phyloP scores from a whole-genome alignment of 2,888 invertebrate genomes.

The Rhopalosiphum nymphaeae region DNA sequence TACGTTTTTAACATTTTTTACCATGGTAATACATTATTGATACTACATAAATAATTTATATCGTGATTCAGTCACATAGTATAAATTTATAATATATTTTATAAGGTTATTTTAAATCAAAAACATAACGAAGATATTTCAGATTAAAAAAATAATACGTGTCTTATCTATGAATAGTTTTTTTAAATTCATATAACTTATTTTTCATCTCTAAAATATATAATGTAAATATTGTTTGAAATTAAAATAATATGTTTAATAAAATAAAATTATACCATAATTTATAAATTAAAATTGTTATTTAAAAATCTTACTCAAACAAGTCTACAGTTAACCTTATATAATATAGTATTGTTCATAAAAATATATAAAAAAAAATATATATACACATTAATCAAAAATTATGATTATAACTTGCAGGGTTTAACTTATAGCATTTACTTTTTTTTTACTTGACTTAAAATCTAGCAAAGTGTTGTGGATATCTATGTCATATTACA shows the following conservation, averaged over 20 bases:
- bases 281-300: not conserved
- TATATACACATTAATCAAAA: not conserved
- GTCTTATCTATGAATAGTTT: not conserved
- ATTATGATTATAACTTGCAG: not conserved
- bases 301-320: not conserved
- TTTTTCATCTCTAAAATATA: not conserved
- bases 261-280: not conserved
- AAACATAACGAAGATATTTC: not conserved
- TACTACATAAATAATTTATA: slow-evolving; percentile 34
- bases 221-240: not conserved
- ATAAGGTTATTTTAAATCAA: not conserved
- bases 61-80: not conserved
- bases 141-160: not conserved
- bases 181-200: not conserved
- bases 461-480: not conserved
- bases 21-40: not conserved
- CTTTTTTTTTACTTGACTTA: not conserved
- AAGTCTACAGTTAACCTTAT: not conserved
- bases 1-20: not conserved
- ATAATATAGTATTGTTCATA: not conserved
- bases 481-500: not conserved
- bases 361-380: not conserved
- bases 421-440: not conserved
- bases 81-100: not conserved
- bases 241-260: not conserved